Evolutionary conservation across 1,140 invertebrate genomes (phyloP).

Genomic region (Drosophila oshimai): DNA sequence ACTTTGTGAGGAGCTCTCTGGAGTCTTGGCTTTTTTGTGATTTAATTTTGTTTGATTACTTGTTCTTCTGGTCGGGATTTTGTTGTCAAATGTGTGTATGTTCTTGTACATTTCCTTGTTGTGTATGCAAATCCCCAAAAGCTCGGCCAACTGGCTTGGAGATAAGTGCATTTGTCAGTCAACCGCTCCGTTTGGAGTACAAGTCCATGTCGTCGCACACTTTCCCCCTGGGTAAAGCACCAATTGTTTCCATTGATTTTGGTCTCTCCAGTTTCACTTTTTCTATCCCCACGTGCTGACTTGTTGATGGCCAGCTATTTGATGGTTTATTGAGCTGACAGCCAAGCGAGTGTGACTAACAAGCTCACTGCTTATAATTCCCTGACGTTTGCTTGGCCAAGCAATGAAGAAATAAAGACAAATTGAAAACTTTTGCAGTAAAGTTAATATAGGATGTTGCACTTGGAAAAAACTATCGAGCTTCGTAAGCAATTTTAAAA

Average conservation of each 20-base stretch:
- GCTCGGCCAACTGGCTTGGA: slow-evolving; percentile 43
- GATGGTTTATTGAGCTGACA: slow-evolving; percentile 27
- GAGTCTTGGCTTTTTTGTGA: slow-evolving; percentile 19
- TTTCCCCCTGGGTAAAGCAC: slow-evolving; percentile 51
- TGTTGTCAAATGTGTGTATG: slow-evolving; percentile 30
- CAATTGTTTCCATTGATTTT: slow-evolving; percentile 77
- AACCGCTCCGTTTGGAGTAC: neutral
- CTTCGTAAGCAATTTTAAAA: neutral
- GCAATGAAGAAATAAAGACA: neutral
- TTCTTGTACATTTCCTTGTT: slow-evolving; percentile 35
- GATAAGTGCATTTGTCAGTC: slow-evolving; percentile 75
- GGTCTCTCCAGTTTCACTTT: slow-evolving; percentile 20
- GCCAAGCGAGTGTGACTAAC: slow-evolving; percentile 32
- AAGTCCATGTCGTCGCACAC: slow-evolving; percentile 28
- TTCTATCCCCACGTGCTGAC: slow-evolving; percentile 36
- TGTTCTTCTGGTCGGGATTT: slow-evolving; percentile 28
- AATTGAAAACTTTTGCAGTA: neutral
- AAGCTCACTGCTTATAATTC: slow-evolving; percentile 34
- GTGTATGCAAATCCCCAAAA: slow-evolving; percentile 65
- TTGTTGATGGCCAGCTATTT: slow-evolving; percentile 47
- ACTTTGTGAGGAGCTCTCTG: slow-evolving; percentile 5
- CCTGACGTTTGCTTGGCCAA: neutral
- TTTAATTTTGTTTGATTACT: slow-evolving; percentile 35
- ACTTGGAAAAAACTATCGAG: neutral
- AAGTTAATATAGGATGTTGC: neutral